Base-by-base conservation (phyloP, 2,888 invertebrate genomes). In the Palloptera scutellata region DNA sequence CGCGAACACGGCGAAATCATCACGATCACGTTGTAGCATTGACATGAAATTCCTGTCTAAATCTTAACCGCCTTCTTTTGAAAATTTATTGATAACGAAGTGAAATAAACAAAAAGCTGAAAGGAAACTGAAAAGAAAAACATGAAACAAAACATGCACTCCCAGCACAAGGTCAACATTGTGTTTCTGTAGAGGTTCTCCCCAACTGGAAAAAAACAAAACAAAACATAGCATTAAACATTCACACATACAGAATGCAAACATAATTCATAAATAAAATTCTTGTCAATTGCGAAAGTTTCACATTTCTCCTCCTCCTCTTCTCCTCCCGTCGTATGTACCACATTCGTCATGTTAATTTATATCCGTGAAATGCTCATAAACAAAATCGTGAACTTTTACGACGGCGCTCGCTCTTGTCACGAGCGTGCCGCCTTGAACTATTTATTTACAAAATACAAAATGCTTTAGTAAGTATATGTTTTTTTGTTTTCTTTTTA, bases 301-400 rank as follows among this genome's bases (percentile, higher is more conserved):
- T 30, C 30, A 30, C 30, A 30, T 30, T 30, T 30, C 30, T 30
- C 30, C 30, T 30, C 30, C 30, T 30, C 30, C 30, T 30, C n/a
- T n/a, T n/a, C n/a, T n/a, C n/a, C n/a, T n/a, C n/a, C n/a, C 30
- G 30, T 30, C 30, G 30, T 30, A n/a, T n/a, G n/a, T n/a, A n/a
- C n/a, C n/a, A 30, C 30, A 30, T 30, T 30, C 2, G 30, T 30
- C 30, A 30, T 30, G 6, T 30, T 30, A 30, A 43, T 54, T 57
- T 43, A 30, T 19, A 58, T 55, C 40, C 64, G n/a, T 58, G 57
- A 51, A 48, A 10, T 17, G 58, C 45, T 42, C 51, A 58, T 64
- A 64, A 64, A 63, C 55, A 64, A 58, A 59, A 15, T 57, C 20
- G 17, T 51, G 65, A 65, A 65, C 64, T 59, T 60, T 60, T 17